Percentiles rank a stretch among this genome's conserved stretches.
Evolutionary conservation across 2,888 invertebrate genomes (phyloP).

Genomic region (Nudaria mundana): DNA sequence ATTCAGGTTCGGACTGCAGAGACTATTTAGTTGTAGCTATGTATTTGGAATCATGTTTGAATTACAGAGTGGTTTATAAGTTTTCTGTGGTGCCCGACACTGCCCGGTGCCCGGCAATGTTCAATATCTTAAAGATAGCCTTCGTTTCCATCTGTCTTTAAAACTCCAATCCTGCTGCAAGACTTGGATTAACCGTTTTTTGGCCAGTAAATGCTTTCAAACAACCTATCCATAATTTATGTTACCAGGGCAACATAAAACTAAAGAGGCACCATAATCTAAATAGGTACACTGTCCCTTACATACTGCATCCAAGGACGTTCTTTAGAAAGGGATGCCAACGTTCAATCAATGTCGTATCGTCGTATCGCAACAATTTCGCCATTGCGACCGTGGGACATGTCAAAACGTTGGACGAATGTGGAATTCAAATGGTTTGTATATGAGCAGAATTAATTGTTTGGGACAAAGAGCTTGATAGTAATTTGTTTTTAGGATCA

Average conservation of each 20-base stretch:
- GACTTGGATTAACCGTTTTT: not conserved
- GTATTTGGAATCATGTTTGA: too few relatives aligned
- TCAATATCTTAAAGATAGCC: too few relatives aligned
- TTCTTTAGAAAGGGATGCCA: constrained; percentile 22
- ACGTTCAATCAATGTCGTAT: constrained; percentile 20
- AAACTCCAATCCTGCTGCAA: too few relatives aligned
- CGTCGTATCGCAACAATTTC: constrained; percentile 33
- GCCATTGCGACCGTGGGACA: constrained; percentile 32
- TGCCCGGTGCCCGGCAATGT: too few relatives aligned
- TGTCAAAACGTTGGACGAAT: constrained; percentile 28
- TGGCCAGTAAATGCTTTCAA: constrained; percentile 3
- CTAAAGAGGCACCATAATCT: constrained; percentile 14
- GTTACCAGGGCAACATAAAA: constrained; percentile 19
- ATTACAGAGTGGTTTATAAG: too few relatives aligned
- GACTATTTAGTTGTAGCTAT: too few relatives aligned
- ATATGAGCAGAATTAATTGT: constrained; percentile 29
- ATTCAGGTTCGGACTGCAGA: too few relatives aligned
- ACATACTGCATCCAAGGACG: constrained; percentile 20
- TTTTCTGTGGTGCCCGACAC: too few relatives aligned
- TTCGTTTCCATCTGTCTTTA: too few relatives aligned
- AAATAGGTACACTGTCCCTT: constrained; percentile 19
- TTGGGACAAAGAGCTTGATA: constrained; percentile 17
- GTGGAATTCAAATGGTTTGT: constrained; percentile 22
- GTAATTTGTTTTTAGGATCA: constrained; percentile 14
- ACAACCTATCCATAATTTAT: constrained; percentile 2